Percentiles rank a stretch among this genome's conserved stretches.
Evolutionary conservation across 2,113 vertebrate genomes (phyloP).

Genomic region (mouse (Mus musculus)): DNA sequence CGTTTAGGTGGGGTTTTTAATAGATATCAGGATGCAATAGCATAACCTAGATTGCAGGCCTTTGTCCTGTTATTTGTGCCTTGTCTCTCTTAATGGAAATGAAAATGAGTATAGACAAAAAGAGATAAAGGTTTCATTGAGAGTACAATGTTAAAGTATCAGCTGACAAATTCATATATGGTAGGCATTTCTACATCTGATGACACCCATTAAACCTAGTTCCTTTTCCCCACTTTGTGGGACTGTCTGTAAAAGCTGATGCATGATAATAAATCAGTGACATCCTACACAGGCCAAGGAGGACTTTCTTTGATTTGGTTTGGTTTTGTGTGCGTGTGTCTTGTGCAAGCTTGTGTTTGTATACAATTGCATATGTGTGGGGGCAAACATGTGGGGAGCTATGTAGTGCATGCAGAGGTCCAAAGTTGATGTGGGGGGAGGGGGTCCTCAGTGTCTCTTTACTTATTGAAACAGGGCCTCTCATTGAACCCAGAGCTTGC

Average conservation of each 20-base stretch:
- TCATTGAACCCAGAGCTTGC: background rate
- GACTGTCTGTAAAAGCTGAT: conserved; percentile 71
- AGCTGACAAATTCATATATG: conserved; percentile 73
- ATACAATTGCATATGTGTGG: background rate
- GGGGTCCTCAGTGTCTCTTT: background rate
- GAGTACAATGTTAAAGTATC: conserved; percentile 76
- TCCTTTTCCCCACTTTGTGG: conserved; percentile 77
- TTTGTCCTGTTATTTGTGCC: conserved; percentile 84
- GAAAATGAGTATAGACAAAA: conserved; percentile 86
- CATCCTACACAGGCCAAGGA: background rate
- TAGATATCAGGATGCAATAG: conserved; percentile 87
- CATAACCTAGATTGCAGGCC: conserved; percentile 83
- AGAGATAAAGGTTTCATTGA: conserved; percentile 77
- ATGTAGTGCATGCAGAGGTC: background rate
- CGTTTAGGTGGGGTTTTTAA: conserved; percentile 86
- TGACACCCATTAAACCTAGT: conserved; percentile 80
- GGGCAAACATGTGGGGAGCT: too few relatives aligned
- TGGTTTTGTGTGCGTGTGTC: background rate
- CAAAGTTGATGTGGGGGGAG: background rate
- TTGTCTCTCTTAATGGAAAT: conserved; percentile 86
- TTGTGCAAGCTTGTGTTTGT: background rate
- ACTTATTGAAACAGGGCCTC: background rate
- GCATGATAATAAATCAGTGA: conserved; percentile 61
- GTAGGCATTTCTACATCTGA: conserved; percentile 78
- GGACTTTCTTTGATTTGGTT: background rate